A percentile compares a stretch with the other conserved stretches of the same genome.
These are phyloP conservation scores for Rutilus rutilus DNA, from an alignment of 2,113 vertebrate genomes.

Conservation along the genomic window DNA sequence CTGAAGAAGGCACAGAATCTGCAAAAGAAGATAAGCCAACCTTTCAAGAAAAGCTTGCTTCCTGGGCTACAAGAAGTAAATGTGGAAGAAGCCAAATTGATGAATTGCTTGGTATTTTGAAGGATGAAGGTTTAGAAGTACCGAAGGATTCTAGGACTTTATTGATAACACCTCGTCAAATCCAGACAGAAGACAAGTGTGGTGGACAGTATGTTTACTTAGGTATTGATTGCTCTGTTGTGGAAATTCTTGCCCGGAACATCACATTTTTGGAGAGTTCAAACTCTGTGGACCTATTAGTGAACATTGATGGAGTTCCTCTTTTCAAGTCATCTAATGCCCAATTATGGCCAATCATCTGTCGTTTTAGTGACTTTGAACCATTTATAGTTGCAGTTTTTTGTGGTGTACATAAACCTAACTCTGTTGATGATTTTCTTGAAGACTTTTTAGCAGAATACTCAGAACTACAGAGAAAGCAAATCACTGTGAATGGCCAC, in stretches of 20 bases:
- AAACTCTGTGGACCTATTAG: background rate
- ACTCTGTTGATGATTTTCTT: background rate
- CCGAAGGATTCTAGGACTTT: background rate
- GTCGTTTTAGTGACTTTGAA: background rate
- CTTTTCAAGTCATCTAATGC: background rate
- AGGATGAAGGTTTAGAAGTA: background rate
- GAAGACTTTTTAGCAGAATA: background rate
- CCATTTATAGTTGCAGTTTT: background rate
- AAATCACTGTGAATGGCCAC: background rate
- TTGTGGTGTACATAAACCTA: background rate
- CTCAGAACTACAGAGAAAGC: background rate
- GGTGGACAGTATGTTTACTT: background rate
- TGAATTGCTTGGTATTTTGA: constrained; percentile 37
- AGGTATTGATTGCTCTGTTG: background rate
- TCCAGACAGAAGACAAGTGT: background rate
- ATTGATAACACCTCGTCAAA: background rate
- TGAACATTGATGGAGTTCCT: background rate
- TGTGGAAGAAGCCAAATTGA: constrained; percentile 33
- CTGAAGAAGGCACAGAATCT: background rate
- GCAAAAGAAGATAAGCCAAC: background rate
- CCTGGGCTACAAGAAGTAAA: constrained; percentile 36
- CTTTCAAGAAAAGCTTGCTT: constrained; percentile 12
- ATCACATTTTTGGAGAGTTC: background rate
- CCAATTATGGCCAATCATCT: background rate
- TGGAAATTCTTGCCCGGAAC: background rate